Evolutionary conservation across 2,797 vertebrate genomes (phyloP).

Genomic region (Melanotaenia trifasciata): DNA sequence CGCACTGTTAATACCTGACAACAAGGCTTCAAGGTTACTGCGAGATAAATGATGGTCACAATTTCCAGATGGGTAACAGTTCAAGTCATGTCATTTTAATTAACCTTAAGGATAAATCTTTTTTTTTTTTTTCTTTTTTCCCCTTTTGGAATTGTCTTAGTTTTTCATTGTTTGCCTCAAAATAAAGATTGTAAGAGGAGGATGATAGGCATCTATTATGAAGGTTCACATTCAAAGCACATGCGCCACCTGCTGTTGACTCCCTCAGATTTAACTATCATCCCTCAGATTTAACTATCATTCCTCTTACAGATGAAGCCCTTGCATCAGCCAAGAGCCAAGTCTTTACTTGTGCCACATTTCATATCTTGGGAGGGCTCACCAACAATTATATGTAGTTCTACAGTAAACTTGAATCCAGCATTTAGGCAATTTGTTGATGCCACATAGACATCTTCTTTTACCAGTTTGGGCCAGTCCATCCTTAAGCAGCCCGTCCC

Average conservation of each 20-base stretch:
- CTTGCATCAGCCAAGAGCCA: slow-evolving; percentile 12
- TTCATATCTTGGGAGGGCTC: slow-evolving; percentile 11
- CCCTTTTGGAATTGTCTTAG: not conserved
- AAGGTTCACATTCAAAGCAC: slow-evolving; percentile 53
- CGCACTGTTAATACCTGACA: slow-evolving; percentile 36
- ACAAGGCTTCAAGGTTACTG: slow-evolving; percentile 40
- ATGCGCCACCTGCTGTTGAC: slow-evolving; percentile 47
- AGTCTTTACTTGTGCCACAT: slow-evolving; percentile 3
- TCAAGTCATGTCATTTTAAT: slow-evolving; percentile 30
- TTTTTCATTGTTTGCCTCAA: slow-evolving; percentile 24
- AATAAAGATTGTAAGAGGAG: slow-evolving; percentile 7
- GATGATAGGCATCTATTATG: slow-evolving; percentile 44
- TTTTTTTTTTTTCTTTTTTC: not conserved
- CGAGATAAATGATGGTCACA: slow-evolving; percentile 35
- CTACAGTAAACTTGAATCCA: not conserved
- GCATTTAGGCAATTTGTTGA: slow-evolving; percentile 5
- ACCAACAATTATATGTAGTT: slow-evolving; percentile 12
- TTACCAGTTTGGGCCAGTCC: slow-evolving; percentile 1
- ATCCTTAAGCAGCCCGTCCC: slow-evolving; percentile 14
- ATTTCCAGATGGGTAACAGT: slow-evolving; percentile 36
- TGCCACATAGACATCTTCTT: not conserved
- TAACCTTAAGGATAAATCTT: slow-evolving; percentile 25
- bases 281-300: too few species aligned
- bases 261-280: slow-evolving; percentile 16
- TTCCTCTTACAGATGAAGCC: slow-evolving; percentile 21